Base-by-base conservation (phyloP, 2,113 vertebrate genomes). In the Sialia sialis region DNA sequence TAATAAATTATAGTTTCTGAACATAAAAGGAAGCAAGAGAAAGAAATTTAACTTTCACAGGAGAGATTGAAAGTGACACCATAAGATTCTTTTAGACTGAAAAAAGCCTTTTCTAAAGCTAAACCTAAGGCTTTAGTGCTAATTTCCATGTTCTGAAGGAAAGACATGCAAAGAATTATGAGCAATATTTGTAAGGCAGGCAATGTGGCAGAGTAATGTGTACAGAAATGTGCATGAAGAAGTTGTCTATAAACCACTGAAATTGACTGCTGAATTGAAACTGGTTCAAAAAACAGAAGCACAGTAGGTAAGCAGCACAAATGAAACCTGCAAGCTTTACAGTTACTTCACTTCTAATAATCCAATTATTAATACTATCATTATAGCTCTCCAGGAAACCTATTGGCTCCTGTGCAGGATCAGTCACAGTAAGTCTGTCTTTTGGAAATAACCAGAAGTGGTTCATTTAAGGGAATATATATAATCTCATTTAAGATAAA, bases 1-100 rank as follows among this genome's bases (percentile, higher is more conserved):
- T 46, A 92, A 94, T 95, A 96, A 96, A 96, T 96, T 95, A 96
- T 84, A 60, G 62, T 84, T 95, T 94, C 84, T 90, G 41, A 96
- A 94, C 94, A 93, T 96, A 92, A 96, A 96, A 93, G 88, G 77
- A 95, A 88, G 82, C 30, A 90, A 95, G 72, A 93, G 75, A 91
- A 89, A 94, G 82, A 96, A 97, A 94, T 84, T 72, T 70, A 95
- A 73, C 91, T 88, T 96, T 58, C 93, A 94, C 63, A 63, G 48
- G 41, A 94, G 59, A 87, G 84, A 94, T 19, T 86, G 72, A 86
- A 95, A 93, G 43, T 86, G 85, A 95, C 90, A 93, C 93, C 8
- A 0, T 21, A 63, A 72, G 82, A 94, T 91, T 88, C 82, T 41
- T 91, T 90, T 77, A 77, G 56, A 83, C n/a, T 81, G 46, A 69